Percentiles rank a stretch among this genome's conserved stretches.
phyloP scores from a whole-genome alignment of 2,888 invertebrate species.

The Andrena fulva region DNA sequence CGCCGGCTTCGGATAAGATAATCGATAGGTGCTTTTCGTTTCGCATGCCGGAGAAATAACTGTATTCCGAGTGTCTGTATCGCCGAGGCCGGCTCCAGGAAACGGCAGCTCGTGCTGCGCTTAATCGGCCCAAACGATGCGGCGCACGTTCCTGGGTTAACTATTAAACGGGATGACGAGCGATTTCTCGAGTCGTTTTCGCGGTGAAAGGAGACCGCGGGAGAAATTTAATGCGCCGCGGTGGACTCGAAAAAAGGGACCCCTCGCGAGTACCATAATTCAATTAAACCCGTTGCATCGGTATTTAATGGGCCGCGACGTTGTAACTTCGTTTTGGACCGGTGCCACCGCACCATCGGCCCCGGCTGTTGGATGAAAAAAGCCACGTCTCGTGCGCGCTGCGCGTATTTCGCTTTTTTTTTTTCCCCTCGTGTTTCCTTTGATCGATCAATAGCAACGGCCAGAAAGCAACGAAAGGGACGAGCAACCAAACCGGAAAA shows the following conservation, averaged over 20 bases:
- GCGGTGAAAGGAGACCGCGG: conserved; percentile 57
- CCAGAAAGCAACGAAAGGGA: conserved; percentile 15
- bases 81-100: neutral
- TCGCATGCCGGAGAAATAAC: too few relatives aligned
- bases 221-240: conserved; percentile 61
- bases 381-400: conserved; percentile 33
- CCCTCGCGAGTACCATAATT: conserved; percentile 58
- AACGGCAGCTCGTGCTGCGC: neutral
- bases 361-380: conserved; percentile 49
- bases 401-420: neutral
- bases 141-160: conserved; percentile 50
- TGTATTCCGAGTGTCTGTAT: neutral
- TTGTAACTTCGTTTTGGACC: conserved; percentile 69
- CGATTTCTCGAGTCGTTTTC: conserved; percentile 68
- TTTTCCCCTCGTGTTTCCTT: conserved; percentile 19
- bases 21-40: too few relatives aligned
- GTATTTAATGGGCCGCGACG: conserved; percentile 76
- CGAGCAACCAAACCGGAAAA: conserved; percentile 32
- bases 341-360: conserved; percentile 55
- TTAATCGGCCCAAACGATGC: conserved; percentile 17
- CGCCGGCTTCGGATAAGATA: too few relatives aligned
- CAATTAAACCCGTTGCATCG: conserved; percentile 71
- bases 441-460: conserved; percentile 49
- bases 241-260: conserved; percentile 37
- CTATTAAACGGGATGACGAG: conserved; percentile 77